phyloP scores from a whole-genome alignment of 2,888 invertebrate genomes.

The Volucella zonaria region DNA sequence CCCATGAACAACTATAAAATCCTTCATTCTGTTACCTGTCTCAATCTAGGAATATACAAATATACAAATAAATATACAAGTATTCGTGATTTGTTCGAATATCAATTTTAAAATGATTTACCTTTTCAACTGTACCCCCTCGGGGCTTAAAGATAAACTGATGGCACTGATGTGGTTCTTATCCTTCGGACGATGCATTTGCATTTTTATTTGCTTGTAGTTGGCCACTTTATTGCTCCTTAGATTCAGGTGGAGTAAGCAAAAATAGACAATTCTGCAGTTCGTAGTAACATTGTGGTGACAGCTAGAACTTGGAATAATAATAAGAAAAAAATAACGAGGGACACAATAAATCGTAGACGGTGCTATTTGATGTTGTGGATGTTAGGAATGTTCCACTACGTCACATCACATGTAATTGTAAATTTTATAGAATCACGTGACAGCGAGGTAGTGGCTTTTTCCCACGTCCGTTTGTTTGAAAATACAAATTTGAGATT shows the following conservation, averaged over 20 bases:
- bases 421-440: constrained; percentile 77
- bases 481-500: neutral
- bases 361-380: constrained; percentile 72
- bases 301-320: constrained; percentile 43
- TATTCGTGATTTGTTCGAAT: constrained; percentile 28
- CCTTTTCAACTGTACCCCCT: constrained; percentile 36
- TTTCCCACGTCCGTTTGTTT: constrained; percentile 76
- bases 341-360: constrained; percentile 29
- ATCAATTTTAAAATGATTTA: constrained; percentile 53
- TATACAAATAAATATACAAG: neutral
- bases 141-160: neutral
- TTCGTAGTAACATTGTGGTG: constrained; percentile 19
- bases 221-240: constrained; percentile 36
- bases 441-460: constrained; percentile 81
- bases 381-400: constrained; percentile 81
- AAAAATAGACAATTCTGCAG: constrained; percentile 20
- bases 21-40: constrained; percentile 44
- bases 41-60: constrained; percentile 14
- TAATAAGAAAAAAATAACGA: constrained; percentile 25
- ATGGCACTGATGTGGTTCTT: neutral
- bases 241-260: constrained; percentile 7
- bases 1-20: constrained; percentile 29
- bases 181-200: constrained; percentile 39
- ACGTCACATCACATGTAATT: constrained; percentile 82
- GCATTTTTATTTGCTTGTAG: constrained; percentile 27